Percentiles rank a stretch among this genome's conserved stretches.
Evolutionary conservation across 2,888 invertebrate genomes (phyloP).

Genomic region (Lithophane socia): DNA sequence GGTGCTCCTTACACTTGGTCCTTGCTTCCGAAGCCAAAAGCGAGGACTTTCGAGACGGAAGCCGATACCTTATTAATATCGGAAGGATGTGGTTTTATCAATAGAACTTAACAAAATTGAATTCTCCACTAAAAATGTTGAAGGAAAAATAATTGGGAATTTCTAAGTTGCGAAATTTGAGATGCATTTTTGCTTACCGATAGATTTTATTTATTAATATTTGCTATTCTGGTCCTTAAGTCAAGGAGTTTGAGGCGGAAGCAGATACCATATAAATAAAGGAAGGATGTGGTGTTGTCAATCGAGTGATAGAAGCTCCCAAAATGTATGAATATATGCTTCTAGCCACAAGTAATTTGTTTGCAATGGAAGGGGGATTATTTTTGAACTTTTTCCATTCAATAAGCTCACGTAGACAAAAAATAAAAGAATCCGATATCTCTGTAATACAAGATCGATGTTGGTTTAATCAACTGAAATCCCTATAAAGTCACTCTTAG

Average conservation of each 20-base stretch:
- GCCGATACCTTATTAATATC: conserved; percentile 68
- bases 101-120: not conserved
- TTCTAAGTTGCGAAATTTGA: not conserved
- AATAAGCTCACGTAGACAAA: not conserved
- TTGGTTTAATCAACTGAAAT: no score
- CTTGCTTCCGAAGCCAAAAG: conserved; percentile 82
- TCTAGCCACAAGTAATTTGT: not conserved
- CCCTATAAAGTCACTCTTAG: not conserved
- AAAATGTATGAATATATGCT: conserved; percentile 40
- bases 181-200: not conserved
- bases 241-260: conserved; percentile 40
- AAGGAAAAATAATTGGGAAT: not conserved
- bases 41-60: conserved; percentile 64
- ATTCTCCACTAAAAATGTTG: not conserved
- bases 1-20: conserved; percentile 77
- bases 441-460: not conserved
- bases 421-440: not conserved
- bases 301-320: conserved; percentile 27
- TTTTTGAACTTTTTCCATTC: not conserved
- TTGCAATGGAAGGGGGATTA: not conserved
- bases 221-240: conserved; percentile 73
- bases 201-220: not conserved
- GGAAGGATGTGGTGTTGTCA: conserved; percentile 56
- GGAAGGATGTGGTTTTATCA: conserved; percentile 79
- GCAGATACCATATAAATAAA: conserved; percentile 49